Conservation (phyloP, 92 coral and sea anemone genomes). For the Zoanthus sociatus region DNA sequence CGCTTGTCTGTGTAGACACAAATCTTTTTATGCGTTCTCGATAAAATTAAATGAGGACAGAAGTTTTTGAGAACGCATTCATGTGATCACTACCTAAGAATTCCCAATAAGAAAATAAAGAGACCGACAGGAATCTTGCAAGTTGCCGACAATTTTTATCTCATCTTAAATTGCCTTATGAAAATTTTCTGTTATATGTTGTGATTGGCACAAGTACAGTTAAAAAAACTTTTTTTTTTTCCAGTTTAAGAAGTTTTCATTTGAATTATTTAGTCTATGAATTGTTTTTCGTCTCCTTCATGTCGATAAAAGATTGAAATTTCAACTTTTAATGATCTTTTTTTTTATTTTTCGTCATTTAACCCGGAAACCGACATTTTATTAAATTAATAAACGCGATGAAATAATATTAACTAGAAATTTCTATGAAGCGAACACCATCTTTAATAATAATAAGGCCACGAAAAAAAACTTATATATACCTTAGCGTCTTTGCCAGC, state of each 20-base stretch:
- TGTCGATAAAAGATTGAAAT: no score
- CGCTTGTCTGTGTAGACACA: no score
- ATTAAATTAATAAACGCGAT: no score
- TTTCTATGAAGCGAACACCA: no score
- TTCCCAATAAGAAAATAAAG: not conserved
- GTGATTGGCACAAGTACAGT: not conserved
- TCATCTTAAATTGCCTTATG: not conserved
- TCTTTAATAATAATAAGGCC: no score
- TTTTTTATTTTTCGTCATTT: no score
- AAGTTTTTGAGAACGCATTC: not conserved
- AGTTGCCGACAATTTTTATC: not conserved
- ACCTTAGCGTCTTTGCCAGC: no score
- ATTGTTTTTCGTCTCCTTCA: not conserved
- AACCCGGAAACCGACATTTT: no score
- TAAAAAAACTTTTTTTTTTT: no score
- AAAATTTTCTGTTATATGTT: not conserved
- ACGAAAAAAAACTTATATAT: no score
- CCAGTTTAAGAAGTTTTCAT: not conserved
- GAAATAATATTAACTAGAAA: no score
- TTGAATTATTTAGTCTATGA: not conserved
- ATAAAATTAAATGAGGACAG: not conserved
- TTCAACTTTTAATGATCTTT: no score
- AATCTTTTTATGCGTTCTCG: not conserved
- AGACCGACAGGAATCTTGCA: not conserved
- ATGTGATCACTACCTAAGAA: not conserved